Evolutionary conservation across 1,140 invertebrate species (phyloP).

Genomic region (Diorhabda elongata): DNA sequence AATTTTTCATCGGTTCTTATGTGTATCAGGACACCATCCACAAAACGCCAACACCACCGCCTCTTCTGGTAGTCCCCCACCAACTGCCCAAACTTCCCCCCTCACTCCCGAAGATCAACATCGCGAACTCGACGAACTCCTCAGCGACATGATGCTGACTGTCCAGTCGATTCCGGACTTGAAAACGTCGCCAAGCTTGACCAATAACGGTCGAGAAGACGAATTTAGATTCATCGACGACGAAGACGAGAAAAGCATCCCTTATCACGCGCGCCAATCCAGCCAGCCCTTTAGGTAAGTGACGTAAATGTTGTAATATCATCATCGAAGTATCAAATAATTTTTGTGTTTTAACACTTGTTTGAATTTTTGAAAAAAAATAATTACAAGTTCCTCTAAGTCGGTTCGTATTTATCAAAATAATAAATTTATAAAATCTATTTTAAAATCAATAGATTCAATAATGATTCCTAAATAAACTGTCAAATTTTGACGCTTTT

Average conservation of each 20-base stretch:
- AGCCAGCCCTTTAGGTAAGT: constrained; percentile 64
- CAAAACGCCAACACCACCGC: constrained; percentile 47
- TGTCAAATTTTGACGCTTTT: too few relatives aligned
- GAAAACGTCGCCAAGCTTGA: constrained; percentile 46
- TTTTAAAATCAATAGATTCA: too few relatives aligned
- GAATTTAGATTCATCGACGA: constrained; percentile 47
- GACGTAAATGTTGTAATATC: too few relatives aligned
- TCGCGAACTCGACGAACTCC: constrained; percentile 66
- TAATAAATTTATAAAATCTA: too few relatives aligned
- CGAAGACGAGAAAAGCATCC: constrained; percentile 59
- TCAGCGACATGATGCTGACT: constrained; percentile 77
- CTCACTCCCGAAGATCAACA: constrained; percentile 49
- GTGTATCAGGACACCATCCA: constrained; percentile 44
- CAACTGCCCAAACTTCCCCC: constrained; percentile 45
- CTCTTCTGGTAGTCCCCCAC: constrained; percentile 43
- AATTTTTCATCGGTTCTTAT: neutral
- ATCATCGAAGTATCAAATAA: too few relatives aligned
- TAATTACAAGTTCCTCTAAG: too few relatives aligned
- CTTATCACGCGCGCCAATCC: constrained; percentile 77
- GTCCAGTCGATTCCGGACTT: constrained; percentile 71
- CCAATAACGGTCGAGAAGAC: constrained; percentile 42
- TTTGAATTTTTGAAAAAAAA: too few relatives aligned
- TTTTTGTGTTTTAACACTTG: too few relatives aligned
- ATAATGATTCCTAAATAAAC: too few relatives aligned
- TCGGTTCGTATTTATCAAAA: too few relatives aligned